Conservation (phyloP, 2,113 vertebrate species). For the Carassius auratus region DNA sequence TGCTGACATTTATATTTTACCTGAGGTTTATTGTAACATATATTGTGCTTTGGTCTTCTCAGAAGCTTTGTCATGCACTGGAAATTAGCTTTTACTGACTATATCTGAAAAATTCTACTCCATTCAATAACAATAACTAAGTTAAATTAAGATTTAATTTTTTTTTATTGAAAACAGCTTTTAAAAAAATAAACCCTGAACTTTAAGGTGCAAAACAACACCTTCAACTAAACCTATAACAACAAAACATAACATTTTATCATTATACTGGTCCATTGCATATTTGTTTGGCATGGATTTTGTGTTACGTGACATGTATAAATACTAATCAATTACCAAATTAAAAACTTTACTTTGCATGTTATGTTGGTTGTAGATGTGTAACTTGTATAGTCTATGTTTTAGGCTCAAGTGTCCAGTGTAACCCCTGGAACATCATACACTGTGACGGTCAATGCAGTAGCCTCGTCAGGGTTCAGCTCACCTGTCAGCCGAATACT, state of each 20-base stretch:
- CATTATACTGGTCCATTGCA: not conserved
- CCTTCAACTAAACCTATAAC: not conserved
- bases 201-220: not conserved
- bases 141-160: not conserved
- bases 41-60: not conserved
- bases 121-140: not conserved
- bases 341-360: too few species aligned
- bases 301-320: too few species aligned
- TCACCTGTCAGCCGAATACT: constrained; percentile 84
- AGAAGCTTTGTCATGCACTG: not conserved
- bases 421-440: constrained; percentile 80
- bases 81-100: not conserved
- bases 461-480: constrained; percentile 83
- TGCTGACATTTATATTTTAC: not conserved
- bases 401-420: constrained; percentile 81
- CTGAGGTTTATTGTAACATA: not conserved
- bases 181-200: not conserved
- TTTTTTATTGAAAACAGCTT: not conserved
- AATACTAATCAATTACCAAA: too few species aligned
- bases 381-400: constrained; percentile 37
- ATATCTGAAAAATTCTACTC: not conserved
- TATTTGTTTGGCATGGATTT: too few species aligned
- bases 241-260: not conserved
- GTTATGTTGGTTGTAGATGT: not conserved
- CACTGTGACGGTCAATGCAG: constrained; percentile 78